A percentile compares a stretch with the other conserved stretches of the same genome.
Conservation (phyloP, 2,113 vertebrate species). For the Zosterops hypoxanthus region DNA sequence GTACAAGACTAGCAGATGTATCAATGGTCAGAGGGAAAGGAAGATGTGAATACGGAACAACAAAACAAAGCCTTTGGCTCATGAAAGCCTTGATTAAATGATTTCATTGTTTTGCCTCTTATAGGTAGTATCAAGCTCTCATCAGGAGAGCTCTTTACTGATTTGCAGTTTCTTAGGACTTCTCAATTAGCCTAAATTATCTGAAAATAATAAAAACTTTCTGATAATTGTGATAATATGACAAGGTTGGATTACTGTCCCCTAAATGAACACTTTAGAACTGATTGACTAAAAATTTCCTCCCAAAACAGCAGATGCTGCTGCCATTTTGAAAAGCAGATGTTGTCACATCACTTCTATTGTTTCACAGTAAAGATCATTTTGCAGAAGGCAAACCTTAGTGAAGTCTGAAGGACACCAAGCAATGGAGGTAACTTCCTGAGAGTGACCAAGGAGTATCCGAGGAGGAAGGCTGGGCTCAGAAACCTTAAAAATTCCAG, state of each 20-base stretch:
- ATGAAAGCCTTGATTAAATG: not conserved
- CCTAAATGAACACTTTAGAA: not conserved
- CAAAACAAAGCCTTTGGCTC: not conserved
- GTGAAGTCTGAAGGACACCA: slow-evolving; percentile 97
- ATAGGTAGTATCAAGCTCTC: not conserved
- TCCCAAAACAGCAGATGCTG: not conserved
- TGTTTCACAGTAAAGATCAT: not conserved
- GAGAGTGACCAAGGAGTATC: slow-evolving; percentile 87
- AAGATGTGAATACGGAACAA: not conserved
- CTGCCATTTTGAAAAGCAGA: not conserved
- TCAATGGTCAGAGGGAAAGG: not conserved
- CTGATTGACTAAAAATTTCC: not conserved
- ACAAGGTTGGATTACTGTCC: not conserved
- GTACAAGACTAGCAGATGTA: not conserved
- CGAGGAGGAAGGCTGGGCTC: slow-evolving; percentile 82
- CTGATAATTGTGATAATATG: not conserved
- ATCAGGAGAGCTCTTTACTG: not conserved
- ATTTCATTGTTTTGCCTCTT: not conserved
- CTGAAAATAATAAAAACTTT: not conserved
- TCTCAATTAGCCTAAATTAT: not conserved
- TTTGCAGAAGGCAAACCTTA: slow-evolving; percentile 81
- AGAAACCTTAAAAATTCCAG: slow-evolving; percentile 79
- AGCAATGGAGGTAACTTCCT: slow-evolving; percentile 93
- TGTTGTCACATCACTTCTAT: not conserved
- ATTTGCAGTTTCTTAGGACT: not conserved